A percentile compares a stretch with the other conserved stretches of the same genome.
phyloP scores from a whole-genome alignment of 2,888 invertebrate genomes.

The Parasteatoda lunata region DNA sequence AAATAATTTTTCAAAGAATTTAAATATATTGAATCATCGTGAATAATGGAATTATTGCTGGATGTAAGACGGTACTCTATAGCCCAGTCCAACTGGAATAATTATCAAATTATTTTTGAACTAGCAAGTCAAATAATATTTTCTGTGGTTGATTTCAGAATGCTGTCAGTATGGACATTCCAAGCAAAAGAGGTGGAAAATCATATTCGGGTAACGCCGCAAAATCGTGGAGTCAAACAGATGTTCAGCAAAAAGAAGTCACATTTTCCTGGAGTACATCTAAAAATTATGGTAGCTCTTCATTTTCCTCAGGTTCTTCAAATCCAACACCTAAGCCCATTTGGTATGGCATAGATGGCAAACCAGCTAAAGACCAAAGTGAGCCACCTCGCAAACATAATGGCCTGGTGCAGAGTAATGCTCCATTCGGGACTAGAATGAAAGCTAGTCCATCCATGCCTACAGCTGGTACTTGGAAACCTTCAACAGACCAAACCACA shows the following conservation, averaged over 20 bases:
- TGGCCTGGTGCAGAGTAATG: constrained; percentile 6
- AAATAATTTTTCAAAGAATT: too few relatives aligned
- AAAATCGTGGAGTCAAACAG: constrained; percentile 42
- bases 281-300: constrained; percentile 32
- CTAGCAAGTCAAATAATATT: too few relatives aligned
- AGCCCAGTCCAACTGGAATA: too few relatives aligned
- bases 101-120: too few relatives aligned
- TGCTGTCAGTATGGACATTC: constrained; percentile 17
- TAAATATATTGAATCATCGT: too few relatives aligned
- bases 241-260: constrained; percentile 53
- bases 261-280: constrained; percentile 45
- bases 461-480: constrained; percentile 13
- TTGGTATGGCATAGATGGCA: constrained; percentile 58
- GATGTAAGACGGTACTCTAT: too few relatives aligned
- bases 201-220: constrained; percentile 3
- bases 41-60: too few relatives aligned
- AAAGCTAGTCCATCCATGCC: constrained; percentile 6
- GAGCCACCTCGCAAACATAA: constrained; percentile 26
- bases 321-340: constrained; percentile 20
- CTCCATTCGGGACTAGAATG: constrained; percentile 48
- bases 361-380: constrained; percentile 44
- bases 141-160: neutral
- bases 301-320: constrained; percentile 6
- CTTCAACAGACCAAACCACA: constrained; percentile 6
- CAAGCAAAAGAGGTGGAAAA: constrained; percentile 40